Conservation (phyloP, 2,888 invertebrate genomes). For the Parnassius smintheus region DNA sequence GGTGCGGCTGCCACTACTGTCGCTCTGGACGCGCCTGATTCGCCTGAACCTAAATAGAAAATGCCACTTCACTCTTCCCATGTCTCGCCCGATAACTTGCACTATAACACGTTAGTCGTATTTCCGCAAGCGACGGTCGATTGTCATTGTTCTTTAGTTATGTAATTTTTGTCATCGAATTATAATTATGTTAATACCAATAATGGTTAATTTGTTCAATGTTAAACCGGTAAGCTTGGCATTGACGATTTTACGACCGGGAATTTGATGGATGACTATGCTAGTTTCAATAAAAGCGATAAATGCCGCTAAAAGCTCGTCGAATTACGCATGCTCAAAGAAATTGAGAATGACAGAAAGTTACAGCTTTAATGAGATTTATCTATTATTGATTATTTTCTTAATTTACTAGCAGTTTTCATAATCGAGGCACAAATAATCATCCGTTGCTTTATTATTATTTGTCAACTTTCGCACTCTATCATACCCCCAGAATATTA, state of each 20-base stretch:
- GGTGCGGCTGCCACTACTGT: conserved; percentile 65
- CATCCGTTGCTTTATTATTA: conserved; percentile 10
- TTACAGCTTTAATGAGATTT: too few relatives aligned
- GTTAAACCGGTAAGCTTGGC: too few relatives aligned
- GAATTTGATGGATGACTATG: conserved; percentile 39
- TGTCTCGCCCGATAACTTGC: conserved; percentile 33
- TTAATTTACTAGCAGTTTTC: too few relatives aligned
- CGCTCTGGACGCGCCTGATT: conserved; percentile 72
- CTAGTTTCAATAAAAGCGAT: too few relatives aligned
- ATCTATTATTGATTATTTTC: too few relatives aligned
- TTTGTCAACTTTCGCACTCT: conserved; percentile 14
- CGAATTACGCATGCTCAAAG: too few relatives aligned
- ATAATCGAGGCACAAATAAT: not conserved
- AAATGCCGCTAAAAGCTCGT: too few relatives aligned
- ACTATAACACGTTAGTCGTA: conserved; percentile 29
- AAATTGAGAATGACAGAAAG: too few relatives aligned
- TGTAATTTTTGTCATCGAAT: not conserved
- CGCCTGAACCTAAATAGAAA: conserved; percentile 72
- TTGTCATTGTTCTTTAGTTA: not conserved
- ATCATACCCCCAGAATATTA: conserved; percentile 5
- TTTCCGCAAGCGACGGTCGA: conserved; percentile 8
- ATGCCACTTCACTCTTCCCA: too few relatives aligned
- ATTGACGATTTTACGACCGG: too few relatives aligned
- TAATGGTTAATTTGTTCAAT: too few relatives aligned
- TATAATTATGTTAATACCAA: too few relatives aligned